A percentile compares a stretch with the other conserved stretches of the same genome.
These are phyloP conservation scores for Trichogramma pretiosum DNA, from an alignment of 1,140 invertebrate genomes.

Conservation along the genomic window DNA sequence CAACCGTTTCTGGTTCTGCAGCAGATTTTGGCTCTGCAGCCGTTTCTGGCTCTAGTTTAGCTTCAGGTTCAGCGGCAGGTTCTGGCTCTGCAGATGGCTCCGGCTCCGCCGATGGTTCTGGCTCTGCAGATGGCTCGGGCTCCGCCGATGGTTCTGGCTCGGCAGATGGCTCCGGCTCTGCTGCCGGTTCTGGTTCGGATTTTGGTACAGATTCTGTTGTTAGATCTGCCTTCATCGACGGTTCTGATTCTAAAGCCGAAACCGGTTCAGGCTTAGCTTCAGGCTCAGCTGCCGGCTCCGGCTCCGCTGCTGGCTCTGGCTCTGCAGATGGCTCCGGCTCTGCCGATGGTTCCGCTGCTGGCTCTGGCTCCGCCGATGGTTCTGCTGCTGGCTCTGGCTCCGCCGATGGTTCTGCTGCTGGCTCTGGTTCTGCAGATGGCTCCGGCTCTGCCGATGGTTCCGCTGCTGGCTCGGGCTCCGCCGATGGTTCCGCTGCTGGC, in stretches of 20 bases:
- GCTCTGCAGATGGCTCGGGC: constrained; percentile 10
- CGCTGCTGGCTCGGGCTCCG: constrained; percentile 20
- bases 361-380: constrained; percentile 23
- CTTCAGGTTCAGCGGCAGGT: constrained; percentile 24
- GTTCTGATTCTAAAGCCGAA: constrained; percentile 20
- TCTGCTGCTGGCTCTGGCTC: constrained; percentile 19
- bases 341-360: constrained; percentile 20
- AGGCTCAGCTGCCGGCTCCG: constrained; percentile 25
- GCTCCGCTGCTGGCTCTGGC: constrained; percentile 18
- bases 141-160: constrained; percentile 21
- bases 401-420: constrained; percentile 7
- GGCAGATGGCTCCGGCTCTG: constrained; percentile 22
- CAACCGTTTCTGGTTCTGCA: constrained; percentile 20
- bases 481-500: constrained; percentile 23
- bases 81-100: constrained; percentile 23
- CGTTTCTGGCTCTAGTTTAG: constrained; percentile 26
- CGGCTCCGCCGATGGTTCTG: constrained; percentile 23
- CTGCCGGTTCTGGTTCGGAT: constrained; percentile 26
- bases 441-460: constrained; percentile 23
- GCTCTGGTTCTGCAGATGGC: constrained; percentile 14
- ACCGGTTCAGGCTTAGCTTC: constrained; percentile 24
- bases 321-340: constrained; percentile 28
- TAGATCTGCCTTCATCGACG: constrained; percentile 20
- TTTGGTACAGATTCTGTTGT: constrained; percentile 22
- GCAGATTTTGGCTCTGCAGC: constrained; percentile 4